Conservation (phyloP, 2,888 invertebrate genomes). For the Cephonodes hylas region DNA sequence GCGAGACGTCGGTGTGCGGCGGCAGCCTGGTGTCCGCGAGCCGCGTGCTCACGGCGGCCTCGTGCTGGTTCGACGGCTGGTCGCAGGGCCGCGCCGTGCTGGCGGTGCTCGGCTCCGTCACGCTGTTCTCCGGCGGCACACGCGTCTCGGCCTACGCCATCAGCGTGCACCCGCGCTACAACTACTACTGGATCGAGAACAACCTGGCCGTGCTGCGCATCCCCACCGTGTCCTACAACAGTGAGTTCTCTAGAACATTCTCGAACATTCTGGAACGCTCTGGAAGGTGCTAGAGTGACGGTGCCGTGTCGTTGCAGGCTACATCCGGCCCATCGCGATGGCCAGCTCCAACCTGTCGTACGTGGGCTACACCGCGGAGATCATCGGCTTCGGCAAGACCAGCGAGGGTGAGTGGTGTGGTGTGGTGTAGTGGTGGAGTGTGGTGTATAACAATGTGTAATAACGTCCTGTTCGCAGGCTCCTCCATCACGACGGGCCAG, state of each 20-base stretch:
- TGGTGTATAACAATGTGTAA: not conserved
- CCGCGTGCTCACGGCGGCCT: not conserved
- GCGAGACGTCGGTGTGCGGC: not conserved
- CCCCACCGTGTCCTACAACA: not conserved
- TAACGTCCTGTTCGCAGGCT: constrained; percentile 18
- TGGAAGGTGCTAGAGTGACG: not conserved
- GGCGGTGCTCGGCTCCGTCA: constrained; percentile 39
- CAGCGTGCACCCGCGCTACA: constrained; percentile 27
- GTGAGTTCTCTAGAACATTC: not conserved
- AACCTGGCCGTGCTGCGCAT: not conserved
- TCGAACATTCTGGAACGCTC: no score
- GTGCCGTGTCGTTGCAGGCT: constrained; percentile 19
- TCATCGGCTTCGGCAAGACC: constrained; percentile 43
- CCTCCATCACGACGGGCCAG: constrained; percentile 31
- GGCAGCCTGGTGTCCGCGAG: not conserved
- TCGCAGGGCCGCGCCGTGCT: constrained; percentile 3
- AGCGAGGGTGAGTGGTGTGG: constrained; percentile 35
- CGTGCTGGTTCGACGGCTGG: constrained; percentile 16
- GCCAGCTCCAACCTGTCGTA: constrained; percentile 27
- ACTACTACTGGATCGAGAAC: not conserved
- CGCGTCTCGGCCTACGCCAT: constrained; percentile 32
- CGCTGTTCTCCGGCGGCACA: constrained; percentile 40
- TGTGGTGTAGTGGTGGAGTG: not conserved
- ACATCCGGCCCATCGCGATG: constrained; percentile 32
- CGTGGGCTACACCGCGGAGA: constrained; percentile 27